Percentiles rank a stretch among this genome's conserved stretches.
Conservation (phyloP, 2,113 vertebrate species). For the Notothenia rossii region DNA sequence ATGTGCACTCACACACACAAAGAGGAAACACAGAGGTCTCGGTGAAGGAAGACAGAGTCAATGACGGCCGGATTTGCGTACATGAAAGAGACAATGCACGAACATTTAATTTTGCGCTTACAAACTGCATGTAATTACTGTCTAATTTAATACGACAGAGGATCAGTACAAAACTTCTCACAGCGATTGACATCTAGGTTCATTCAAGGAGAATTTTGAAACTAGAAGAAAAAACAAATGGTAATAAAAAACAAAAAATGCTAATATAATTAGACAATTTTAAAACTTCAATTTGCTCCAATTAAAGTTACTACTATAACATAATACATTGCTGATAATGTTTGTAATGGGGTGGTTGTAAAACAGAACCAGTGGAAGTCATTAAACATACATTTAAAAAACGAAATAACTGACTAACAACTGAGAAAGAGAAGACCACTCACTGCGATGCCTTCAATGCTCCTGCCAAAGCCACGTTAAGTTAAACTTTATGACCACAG, state of each 20-base stretch:
- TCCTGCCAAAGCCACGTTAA: not conserved
- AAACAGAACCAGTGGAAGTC: not conserved
- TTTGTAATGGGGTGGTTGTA: not conserved
- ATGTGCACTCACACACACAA: not conserved
- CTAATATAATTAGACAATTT: not conserved
- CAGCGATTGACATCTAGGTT: slow-evolving; percentile 15
- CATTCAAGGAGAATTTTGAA: slow-evolving; percentile 21
- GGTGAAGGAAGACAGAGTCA: not conserved
- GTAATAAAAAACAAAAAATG: not conserved
- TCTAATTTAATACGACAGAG: slow-evolving; percentile 38
- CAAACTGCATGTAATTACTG: slow-evolving; percentile 43
- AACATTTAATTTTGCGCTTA: not conserved
- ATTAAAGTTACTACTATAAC: not conserved
- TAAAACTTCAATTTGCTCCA: not conserved
- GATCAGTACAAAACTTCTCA: slow-evolving; percentile 12
- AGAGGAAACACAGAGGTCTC: slow-evolving; percentile 21
- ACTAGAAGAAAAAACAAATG: not conserved
- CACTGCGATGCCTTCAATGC: not conserved
- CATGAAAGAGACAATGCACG: not conserved
- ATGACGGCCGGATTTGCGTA: not conserved
- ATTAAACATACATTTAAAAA: not conserved
- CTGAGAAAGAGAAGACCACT: not conserved
- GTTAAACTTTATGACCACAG: slow-evolving; percentile 7
- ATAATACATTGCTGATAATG: not conserved
- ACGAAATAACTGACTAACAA: not conserved